Conservation (phyloP, 2,113 vertebrate genomes). For the Drymodes brunneopygia region DNA sequence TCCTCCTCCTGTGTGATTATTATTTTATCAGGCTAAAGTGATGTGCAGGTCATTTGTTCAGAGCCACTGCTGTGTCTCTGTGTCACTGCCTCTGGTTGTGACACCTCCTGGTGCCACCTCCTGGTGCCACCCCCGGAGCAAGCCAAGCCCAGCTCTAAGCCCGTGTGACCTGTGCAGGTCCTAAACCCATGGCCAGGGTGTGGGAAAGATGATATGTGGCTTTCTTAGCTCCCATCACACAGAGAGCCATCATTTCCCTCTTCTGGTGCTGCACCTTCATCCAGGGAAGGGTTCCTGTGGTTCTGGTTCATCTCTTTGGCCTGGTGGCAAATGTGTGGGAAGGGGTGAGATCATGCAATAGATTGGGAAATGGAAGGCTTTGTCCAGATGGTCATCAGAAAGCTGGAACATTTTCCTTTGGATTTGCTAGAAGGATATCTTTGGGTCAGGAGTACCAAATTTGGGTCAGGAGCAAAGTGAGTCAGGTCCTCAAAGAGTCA, state of each 20-base stretch:
- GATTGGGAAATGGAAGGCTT: neutral
- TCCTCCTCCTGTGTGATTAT: neutral
- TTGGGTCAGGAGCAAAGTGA: neutral
- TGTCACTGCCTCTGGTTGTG: neutral
- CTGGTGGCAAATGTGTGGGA: neutral
- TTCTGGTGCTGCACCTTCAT: neutral
- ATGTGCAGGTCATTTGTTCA: neutral
- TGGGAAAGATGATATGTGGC: accelerated
- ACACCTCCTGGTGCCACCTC: neutral
- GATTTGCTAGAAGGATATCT: neutral
- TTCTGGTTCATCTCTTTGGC: neutral
- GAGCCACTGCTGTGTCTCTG: neutral
- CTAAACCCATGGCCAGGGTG: neutral
- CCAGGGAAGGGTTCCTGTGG: neutral
- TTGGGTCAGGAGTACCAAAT: neutral
- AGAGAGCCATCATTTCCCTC: neutral
- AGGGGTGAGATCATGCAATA: neutral
- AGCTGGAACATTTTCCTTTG: neutral
- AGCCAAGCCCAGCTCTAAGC: neutral
- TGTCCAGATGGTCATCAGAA: neutral
- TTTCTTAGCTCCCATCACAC: neutral
- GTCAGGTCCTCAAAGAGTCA: neutral
- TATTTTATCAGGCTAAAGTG: neutral
- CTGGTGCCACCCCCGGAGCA: neutral
- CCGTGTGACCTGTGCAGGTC: neutral